Evolutionary conservation across 2,797 vertebrate species (phyloP).

Genomic region (Zenarchopterus dispar): DNA sequence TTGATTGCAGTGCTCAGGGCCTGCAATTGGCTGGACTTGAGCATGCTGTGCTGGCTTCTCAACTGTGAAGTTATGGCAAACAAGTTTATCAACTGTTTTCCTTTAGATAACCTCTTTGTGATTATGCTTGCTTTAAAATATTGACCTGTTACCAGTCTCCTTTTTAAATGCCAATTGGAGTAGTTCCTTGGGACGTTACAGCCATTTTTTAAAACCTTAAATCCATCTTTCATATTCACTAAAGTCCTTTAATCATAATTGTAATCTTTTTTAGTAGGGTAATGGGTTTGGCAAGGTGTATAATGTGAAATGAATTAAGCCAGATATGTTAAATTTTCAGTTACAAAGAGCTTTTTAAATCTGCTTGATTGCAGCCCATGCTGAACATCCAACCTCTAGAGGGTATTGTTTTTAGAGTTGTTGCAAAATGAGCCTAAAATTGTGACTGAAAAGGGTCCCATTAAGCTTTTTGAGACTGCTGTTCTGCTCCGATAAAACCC

Average conservation of each 20-base stretch:
- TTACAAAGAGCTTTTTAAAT: no score
- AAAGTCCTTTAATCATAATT: slow-evolving; percentile 5
- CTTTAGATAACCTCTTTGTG: slow-evolving; percentile 20
- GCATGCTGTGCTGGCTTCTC: not conserved
- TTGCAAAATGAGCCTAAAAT: no score
- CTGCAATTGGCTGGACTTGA: slow-evolving; percentile 1
- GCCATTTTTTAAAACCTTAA: not conserved
- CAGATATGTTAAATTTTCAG: no score
- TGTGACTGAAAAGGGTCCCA: no score
- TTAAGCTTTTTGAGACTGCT: no score
- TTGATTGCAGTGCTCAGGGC: slow-evolving; percentile 8
- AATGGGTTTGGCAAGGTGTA: not conserved
- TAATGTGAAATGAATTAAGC: no score
- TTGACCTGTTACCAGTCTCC: slow-evolving; percentile 18
- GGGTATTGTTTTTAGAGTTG: no score
- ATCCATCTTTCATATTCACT: slow-evolving; percentile 5
- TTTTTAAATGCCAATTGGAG: slow-evolving; percentile 11
- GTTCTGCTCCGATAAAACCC: no score
- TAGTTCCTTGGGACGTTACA: slow-evolving; percentile 11
- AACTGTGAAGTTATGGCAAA: slow-evolving; percentile 13
- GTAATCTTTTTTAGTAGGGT: not conserved
- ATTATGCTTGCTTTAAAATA: slow-evolving; percentile 19
- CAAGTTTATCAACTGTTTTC: slow-evolving; percentile 6
- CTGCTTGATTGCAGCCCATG: no score
- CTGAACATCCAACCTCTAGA: no score